A percentile compares a stretch with the other conserved stretches of the same genome.
Conservation (phyloP, 2,888 invertebrate genomes). For the Calephelis perditalis region DNA sequence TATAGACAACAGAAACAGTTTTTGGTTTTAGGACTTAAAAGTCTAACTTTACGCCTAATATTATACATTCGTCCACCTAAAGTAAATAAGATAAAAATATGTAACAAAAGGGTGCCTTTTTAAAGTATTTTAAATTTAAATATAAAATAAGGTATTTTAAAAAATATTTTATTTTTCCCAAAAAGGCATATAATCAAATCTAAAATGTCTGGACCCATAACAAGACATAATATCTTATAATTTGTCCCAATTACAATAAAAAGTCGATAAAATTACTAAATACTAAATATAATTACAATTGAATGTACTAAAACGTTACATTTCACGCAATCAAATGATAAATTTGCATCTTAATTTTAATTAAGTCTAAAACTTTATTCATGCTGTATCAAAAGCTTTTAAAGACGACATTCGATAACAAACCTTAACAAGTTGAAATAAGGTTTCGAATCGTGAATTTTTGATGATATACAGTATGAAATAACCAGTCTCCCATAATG, state of each 20-base stretch:
- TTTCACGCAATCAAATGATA: constrained; percentile 15
- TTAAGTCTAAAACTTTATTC: constrained; percentile 7
- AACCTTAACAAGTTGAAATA: constrained; percentile 34
- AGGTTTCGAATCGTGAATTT: constrained; percentile 33
- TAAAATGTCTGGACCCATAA: too few species aligned
- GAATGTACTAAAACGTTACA: neutral
- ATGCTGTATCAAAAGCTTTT: constrained; percentile 22
- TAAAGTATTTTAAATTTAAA: too few species aligned
- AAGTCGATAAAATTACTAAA: constrained; percentile 1
- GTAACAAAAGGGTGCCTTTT: too few species aligned
- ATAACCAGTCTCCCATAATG: constrained; percentile 61
- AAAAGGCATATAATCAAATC: too few species aligned
- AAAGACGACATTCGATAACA: constrained; percentile 30
- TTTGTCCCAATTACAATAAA: neutral
- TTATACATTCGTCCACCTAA: too few species aligned
- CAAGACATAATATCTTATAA: neutral
- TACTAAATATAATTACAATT: neutral
- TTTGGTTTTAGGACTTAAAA: too few species aligned
- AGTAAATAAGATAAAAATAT: too few species aligned
- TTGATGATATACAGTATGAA: constrained; percentile 47
- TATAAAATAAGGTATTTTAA: too few species aligned
- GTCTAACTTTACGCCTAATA: too few species aligned
- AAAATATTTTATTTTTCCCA: too few species aligned
- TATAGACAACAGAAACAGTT: too few species aligned
- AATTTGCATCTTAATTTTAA: constrained; percentile 67